Conservation (phyloP, 2,888 invertebrate species). For the Ametastegia equiseti region DNA sequence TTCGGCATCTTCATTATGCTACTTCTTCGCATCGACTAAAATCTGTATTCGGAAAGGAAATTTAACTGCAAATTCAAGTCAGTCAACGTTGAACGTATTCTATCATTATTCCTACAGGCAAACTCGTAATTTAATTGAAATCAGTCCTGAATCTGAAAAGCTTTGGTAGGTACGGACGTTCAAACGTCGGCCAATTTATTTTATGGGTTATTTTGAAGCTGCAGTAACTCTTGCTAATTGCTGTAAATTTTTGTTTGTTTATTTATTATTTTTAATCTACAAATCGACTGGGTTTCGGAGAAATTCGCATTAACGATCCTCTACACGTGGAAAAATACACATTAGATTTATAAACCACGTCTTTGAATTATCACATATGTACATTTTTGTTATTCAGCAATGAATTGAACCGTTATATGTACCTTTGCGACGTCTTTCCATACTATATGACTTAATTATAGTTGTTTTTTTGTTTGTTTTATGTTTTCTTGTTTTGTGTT, state of each 20-base stretch:
- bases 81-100: no score
- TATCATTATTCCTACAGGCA: no score
- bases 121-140: no score
- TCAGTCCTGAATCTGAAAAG: background rate
- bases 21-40: no score
- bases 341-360: background rate
- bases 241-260: background rate
- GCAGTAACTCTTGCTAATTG: background rate
- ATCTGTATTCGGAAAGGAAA: no score
- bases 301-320: background rate
- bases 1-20: no score
- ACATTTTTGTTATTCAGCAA: background rate
- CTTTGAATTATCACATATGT: background rate
- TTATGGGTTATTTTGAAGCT: background rate
- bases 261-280: background rate
- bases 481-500: background rate
- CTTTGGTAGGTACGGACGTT: background rate
- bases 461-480: background rate
- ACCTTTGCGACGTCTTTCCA: background rate
- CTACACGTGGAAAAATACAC: background rate
- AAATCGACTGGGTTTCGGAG: background rate
- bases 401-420: background rate
- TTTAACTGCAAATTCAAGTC: no score
- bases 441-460: background rate
- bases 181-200: background rate